Base-by-base conservation (phyloP, 2,113 vertebrate species). In the Brachypodius melanocephalos region DNA sequence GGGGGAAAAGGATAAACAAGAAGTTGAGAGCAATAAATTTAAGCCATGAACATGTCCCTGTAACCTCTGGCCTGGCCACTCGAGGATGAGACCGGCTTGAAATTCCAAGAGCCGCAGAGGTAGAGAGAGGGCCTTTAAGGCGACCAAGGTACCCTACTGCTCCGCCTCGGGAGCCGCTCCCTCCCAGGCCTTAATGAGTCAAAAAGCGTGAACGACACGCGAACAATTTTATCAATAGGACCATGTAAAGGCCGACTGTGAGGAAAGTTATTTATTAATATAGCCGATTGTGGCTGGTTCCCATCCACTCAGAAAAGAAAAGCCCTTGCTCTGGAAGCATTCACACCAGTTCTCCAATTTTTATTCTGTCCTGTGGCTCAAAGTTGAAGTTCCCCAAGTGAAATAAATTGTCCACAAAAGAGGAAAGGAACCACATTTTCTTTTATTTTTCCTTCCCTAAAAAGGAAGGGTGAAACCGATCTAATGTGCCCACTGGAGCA, bases 211-310 rank as follows among this genome's bases (percentile, higher is more conserved):
- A 99, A 98, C 98, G 99, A 99, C 99, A 99, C 99, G 99, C 99
- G 99, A 99, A 98, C 98, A 98, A 98, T 98, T 98, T 98, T 98
- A 97, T 99, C 98, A 99, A 99, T 98, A 98, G 98, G 93, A 97
- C 98, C 97, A 98, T 98, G 98, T 98, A 98, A 98, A 98, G 98
- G 98, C 98, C 97, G 98, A 97, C 98, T 99, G 98, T 98, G 98
- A 98, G 97, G 97, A 98, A 98, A 98, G 98, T 99, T 98, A 99
- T 99, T 99, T 99, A 99, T 99, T 99, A 99, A 99, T 98, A 98
- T 98, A 97, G 98, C 97, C 98, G 98, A 98, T 98, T 98, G 98
- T 98, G 97, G 95, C 98, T 98, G 98, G 98, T 99, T 98, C 98
- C 98, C 99, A 99, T 98, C 98, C 98, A 98, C 95, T 95, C 57